These are phyloP conservation scores for Papilio dardanus DNA, from an alignment of 1,140 invertebrate species.

Conservation along the genomic window DNA sequence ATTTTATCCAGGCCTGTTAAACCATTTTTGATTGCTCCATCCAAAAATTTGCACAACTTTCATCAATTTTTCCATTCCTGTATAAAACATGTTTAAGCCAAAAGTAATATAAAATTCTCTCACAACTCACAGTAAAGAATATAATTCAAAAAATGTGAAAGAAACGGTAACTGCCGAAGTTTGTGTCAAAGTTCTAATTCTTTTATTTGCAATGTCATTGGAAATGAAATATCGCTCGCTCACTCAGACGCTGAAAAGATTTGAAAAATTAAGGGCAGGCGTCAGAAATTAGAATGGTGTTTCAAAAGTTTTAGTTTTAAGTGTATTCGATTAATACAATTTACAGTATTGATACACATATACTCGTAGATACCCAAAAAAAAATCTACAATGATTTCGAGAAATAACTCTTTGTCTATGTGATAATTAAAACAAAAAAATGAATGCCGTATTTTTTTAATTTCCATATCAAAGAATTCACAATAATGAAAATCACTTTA, in stretches of 20 bases:
- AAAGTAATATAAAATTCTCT: constrained; percentile 20
- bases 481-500: background rate
- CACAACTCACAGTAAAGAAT: constrained; percentile 13
- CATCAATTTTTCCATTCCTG: background rate
- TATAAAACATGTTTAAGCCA: background rate
- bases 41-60: background rate
- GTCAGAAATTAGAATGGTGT: background rate
- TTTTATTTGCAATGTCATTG: constrained; percentile 25
- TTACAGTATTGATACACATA: background rate
- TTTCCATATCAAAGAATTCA: constrained; percentile 13
- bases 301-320: background rate
- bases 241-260: background rate
- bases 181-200: constrained; percentile 24
- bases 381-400: background rate
- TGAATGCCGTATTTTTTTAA: background rate
- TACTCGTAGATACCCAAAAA: background rate
- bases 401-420: constrained; percentile 10
- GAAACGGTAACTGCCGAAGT: constrained; percentile 24
- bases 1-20: no score
- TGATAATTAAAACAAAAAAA: background rate
- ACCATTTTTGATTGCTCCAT: no score
- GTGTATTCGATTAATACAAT: background rate
- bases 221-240: constrained; percentile 20
- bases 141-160: constrained; percentile 19
- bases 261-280: constrained; percentile 9